These are phyloP conservation scores for Potamarius usumacintae DNA, from an alignment of 2,113 vertebrate genomes.

Conservation along the genomic window DNA sequence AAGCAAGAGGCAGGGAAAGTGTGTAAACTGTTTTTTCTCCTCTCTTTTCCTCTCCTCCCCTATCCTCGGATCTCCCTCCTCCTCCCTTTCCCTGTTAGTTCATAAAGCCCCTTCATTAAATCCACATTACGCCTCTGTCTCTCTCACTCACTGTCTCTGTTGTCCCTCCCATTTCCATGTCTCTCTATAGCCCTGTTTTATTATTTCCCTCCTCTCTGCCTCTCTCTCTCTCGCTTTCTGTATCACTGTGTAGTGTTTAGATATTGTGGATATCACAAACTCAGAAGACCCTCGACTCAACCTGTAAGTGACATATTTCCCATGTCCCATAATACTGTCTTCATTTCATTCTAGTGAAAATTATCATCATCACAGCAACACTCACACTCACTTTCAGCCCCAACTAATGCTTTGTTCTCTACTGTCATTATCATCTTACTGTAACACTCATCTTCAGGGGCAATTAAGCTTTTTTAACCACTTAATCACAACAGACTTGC, in stretches of 20 bases:
- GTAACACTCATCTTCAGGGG: slow-evolving; percentile 21
- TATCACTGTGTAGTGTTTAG: background rate
- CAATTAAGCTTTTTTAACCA: slow-evolving; percentile 14
- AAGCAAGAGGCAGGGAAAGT: slow-evolving; percentile 46
- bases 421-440: slow-evolving; percentile 36
- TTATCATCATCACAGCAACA: slow-evolving; percentile 24
- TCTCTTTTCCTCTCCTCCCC: slow-evolving; percentile 20
- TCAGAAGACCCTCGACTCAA: background rate
- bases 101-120: slow-evolving; percentile 71
- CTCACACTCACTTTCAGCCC: background rate
- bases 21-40: slow-evolving; percentile 49
- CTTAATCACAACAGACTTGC: background rate
- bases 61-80: slow-evolving; percentile 40
- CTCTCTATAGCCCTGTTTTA: slow-evolving; percentile 19
- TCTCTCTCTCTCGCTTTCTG: background rate
- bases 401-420: slow-evolving; percentile 20
- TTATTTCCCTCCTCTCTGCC: background rate
- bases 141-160: slow-evolving; percentile 9
- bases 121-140: slow-evolving; percentile 65
- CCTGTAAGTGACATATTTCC: background rate
- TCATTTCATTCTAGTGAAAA: slow-evolving; percentile 3
- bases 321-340: slow-evolving; percentile 2
- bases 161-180: slow-evolving; percentile 15
- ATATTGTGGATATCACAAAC: slow-evolving; percentile 5
- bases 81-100: slow-evolving; percentile 55